phyloP scores from a whole-genome alignment of 2,797 vertebrate genomes.

The Rhinichthys osculus region DNA sequence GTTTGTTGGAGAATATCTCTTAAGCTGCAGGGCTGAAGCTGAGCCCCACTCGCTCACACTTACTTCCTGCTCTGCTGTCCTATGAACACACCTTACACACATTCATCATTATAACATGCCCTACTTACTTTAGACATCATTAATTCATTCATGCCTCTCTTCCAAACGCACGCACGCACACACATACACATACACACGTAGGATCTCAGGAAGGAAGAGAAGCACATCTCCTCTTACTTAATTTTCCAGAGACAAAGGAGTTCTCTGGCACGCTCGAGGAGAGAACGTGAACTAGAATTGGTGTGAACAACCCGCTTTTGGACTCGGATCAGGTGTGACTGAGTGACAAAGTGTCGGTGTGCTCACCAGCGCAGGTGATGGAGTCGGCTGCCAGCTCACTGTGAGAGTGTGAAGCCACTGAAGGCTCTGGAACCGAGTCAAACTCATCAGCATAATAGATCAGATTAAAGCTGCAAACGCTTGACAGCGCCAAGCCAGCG shows the following conservation, averaged over 20 bases:
- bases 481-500: slow-evolving; percentile 64
- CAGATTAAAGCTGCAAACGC: slow-evolving; percentile 72
- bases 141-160: slow-evolving; percentile 59
- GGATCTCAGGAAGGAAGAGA: slow-evolving; percentile 40
- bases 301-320: slow-evolving; percentile 57
- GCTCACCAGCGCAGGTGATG: slow-evolving; percentile 56
- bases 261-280: slow-evolving; percentile 33
- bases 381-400: slow-evolving; percentile 51
- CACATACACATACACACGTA: slow-evolving; percentile 27
- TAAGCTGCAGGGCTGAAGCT: slow-evolving; percentile 55
- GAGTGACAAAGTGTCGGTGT: slow-evolving; percentile 57
- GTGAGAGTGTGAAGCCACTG: slow-evolving; percentile 57
- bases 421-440: slow-evolving; percentile 71
- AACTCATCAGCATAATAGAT: slow-evolving; percentile 77
- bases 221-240: slow-evolving; percentile 17
- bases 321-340: slow-evolving; percentile 60
- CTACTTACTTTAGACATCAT: slow-evolving; percentile 62
- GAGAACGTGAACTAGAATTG: slow-evolving; percentile 39
- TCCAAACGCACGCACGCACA: slow-evolving; percentile 42
- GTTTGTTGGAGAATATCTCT: slow-evolving; percentile 51
- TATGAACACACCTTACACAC: slow-evolving; percentile 48
- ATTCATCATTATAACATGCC: slow-evolving; percentile 60
- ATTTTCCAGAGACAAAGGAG: slow-evolving; percentile 41
- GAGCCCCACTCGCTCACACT: slow-evolving; percentile 39
- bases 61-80: slow-evolving; percentile 50